phyloP scores from a whole-genome alignment of 1,140 invertebrate genomes.

The Centruroides vittatus region DNA sequence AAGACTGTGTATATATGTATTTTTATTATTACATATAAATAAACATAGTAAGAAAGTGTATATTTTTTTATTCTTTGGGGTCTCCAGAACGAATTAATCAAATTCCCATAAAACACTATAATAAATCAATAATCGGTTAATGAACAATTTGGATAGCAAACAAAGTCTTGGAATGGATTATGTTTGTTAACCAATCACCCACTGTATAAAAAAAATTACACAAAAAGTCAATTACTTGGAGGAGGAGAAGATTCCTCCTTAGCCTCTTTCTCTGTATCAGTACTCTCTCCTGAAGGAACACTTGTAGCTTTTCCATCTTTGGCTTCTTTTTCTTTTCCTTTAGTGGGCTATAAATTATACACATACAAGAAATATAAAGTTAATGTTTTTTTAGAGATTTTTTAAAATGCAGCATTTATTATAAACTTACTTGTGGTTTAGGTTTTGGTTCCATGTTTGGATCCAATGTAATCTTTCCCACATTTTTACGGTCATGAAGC shows the following conservation, averaged over 20 bases:
- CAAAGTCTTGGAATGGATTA: too few relatives aligned
- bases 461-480: conserved; percentile 73
- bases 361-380: not conserved
- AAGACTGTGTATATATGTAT: too few relatives aligned
- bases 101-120: too few relatives aligned
- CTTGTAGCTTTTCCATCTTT: conserved; percentile 6
- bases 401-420: not conserved
- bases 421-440: conserved; percentile 8
- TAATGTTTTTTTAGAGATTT: not conserved
- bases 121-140: too few relatives aligned
- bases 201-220: too few relatives aligned
- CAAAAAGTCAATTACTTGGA: conserved; percentile 2
- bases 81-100: too few relatives aligned
- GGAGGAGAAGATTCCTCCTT: conserved; percentile 12
- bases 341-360: not conserved
- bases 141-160: too few relatives aligned
- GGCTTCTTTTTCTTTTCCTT: conserved; percentile 2
- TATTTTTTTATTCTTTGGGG: too few relatives aligned
- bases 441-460: conserved; percentile 44
- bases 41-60: too few relatives aligned
- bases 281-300: conserved; percentile 9
- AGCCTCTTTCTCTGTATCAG: conserved; percentile 9
- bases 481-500: conserved; percentile 80
- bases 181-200: too few relatives aligned
- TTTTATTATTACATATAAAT: too few relatives aligned